These are phyloP conservation scores for Parochlus steinenii DNA, from an alignment of 2,888 invertebrate species.

Conservation along the genomic window DNA sequence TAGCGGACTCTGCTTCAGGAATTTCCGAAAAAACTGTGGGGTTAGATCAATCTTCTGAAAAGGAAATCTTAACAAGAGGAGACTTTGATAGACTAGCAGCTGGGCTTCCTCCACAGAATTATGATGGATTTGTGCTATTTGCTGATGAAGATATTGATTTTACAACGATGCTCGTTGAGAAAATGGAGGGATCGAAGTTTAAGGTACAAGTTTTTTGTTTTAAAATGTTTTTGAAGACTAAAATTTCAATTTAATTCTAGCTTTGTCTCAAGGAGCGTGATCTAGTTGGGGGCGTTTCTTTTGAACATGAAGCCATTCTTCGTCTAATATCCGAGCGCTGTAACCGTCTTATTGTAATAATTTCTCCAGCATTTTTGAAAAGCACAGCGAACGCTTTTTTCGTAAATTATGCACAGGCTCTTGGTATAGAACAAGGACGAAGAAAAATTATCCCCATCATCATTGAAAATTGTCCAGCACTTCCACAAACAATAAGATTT, in stretches of 20 bases:
- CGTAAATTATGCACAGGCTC: constrained; percentile 60
- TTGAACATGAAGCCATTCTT: constrained; percentile 55
- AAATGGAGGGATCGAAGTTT: constrained; percentile 44
- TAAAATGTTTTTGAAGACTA: not conserved
- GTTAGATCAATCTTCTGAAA: not conserved
- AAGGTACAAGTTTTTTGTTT: constrained; percentile 39
- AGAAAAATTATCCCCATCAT: constrained; percentile 56
- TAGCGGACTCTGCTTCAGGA: not conserved
- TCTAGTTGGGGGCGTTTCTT: constrained; percentile 48
- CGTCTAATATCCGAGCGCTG: constrained; percentile 61
- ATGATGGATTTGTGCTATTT: constrained; percentile 64
- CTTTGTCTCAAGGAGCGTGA: constrained; percentile 59
- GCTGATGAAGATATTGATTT: constrained; percentile 56
- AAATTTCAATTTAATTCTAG: too few species aligned
- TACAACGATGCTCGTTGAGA: constrained; percentile 44
- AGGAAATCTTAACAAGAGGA: not conserved
- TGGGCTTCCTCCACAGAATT: constrained; percentile 40
- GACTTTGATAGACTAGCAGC: constrained; percentile 13
- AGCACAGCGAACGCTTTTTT: constrained; percentile 64
- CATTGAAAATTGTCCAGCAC: constrained; percentile 41
- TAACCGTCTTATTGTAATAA: constrained; percentile 56
- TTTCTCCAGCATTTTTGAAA: constrained; percentile 58
- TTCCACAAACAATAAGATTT: too few species aligned
- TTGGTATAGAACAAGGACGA: constrained; percentile 47
- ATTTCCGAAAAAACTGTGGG: not conserved